Conservation (phyloP, 2,888 invertebrate species). For the Ophioninae sp. region DNA sequence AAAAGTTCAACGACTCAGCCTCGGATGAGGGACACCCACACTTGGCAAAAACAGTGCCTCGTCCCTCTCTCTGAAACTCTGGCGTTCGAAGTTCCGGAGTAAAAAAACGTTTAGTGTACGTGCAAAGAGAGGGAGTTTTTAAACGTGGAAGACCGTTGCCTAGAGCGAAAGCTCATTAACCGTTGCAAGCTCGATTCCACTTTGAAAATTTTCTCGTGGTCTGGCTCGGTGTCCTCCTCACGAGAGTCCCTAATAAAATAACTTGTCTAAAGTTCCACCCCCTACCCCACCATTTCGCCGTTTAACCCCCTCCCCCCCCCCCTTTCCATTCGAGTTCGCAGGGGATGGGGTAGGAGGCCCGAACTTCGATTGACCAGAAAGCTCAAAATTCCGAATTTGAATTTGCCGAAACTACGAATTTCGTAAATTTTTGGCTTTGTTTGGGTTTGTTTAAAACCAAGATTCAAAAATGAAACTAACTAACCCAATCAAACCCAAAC, state of each 20-base stretch:
- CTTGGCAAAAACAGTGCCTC: background rate
- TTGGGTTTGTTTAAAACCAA: no score
- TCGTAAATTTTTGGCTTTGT: no score
- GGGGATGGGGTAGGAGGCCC: no score
- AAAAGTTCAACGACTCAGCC: no score
- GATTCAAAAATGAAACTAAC: no score
- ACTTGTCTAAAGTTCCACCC: slow-evolving; percentile 21
- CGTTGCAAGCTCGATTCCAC: slow-evolving; percentile 37
- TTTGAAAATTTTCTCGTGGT: slow-evolving; percentile 17
- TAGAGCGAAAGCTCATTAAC: slow-evolving; percentile 24
- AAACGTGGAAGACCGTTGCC: slow-evolving; percentile 4
- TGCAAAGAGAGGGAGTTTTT: slow-evolving; percentile 9
- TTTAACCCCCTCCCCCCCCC: slow-evolving; percentile 1
- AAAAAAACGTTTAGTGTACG: background rate
- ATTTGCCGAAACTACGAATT: no score
- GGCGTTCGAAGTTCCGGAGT: background rate
- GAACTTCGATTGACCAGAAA: no score
- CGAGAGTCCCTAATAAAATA: slow-evolving; percentile 19
- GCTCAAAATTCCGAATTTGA: no score
- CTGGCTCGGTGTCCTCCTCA: slow-evolving; percentile 15
- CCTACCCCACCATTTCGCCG: background rate
- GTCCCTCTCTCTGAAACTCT: background rate
- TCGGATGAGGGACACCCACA: no score
- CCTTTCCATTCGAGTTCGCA: background rate
- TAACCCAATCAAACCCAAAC: no score